Evolutionary conservation across 2,797 vertebrate species (phyloP), one percentile per base, ranked within the genome.

Genomic region (Acanthornis magna): DNA sequence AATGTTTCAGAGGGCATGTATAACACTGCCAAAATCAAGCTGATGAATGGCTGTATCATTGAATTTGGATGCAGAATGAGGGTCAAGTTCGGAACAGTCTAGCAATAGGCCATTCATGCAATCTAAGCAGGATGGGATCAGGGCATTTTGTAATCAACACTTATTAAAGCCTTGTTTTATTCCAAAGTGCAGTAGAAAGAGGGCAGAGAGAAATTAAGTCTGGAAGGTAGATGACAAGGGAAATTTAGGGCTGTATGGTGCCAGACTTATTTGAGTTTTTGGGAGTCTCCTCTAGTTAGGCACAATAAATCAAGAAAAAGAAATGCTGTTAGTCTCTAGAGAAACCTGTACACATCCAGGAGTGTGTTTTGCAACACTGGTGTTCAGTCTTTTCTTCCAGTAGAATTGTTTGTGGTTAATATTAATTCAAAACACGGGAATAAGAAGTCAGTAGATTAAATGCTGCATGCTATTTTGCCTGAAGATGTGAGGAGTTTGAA

Each of bases 1-100:
- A 90, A 91, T 88, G 89, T 95, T 97, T 97, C 96, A 95, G 94
- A 96, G 96, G 95, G 88, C 88, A 97, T 94, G 96, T 97, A 91
- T 94, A 96, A 92, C 83, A 89, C 88, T 97, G 97, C 97, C 94
- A 97, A 96, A 97, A 96, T 79, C 90, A 94, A 92, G 85, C 75
- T 97, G 96, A 97, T 97, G 97, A 97, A 97, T 97, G 93, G 78
- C 88, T 91, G 57, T 76, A 86, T 96, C 94, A 85, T 25, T 95
- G 86, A 93, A 93, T 97, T 96, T 96, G 95, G 96, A 96, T 95
- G 92, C 77, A 96, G 96, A 96, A 91, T 88, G 88, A 92, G 94
- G 84, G 77, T 96, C 95, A 96, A 89, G 76, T 93, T 97, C 20
- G 42, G 91, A 97, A 84, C 95, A 94, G 85, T 48, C 51, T 76